phyloP scores from a whole-genome alignment of 2,888 invertebrate species.

The Gryllus longicercus region DNA sequence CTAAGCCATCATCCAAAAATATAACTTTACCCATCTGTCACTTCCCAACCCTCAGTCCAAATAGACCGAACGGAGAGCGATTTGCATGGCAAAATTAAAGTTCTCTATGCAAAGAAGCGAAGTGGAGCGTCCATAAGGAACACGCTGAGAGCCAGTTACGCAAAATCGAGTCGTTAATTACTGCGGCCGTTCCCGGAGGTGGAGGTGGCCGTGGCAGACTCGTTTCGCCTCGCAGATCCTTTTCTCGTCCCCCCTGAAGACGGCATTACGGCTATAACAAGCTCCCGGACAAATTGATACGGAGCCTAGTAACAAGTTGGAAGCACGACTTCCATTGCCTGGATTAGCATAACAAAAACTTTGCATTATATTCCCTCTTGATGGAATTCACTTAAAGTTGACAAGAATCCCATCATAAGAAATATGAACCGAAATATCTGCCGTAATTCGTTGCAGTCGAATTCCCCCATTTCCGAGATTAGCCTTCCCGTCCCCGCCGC shows the following conservation, averaged over 20 bases:
- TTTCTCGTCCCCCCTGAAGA: background rate
- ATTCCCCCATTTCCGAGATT: background rate
- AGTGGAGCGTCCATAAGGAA: background rate
- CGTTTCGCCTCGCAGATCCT: background rate
- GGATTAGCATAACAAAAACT: slow-evolving; percentile 17
- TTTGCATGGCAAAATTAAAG: too few relatives aligned
- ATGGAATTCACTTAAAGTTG: slow-evolving; percentile 1
- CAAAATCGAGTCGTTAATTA: slow-evolving; percentile 8
- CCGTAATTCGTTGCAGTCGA: too few relatives aligned
- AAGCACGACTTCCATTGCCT: slow-evolving; percentile 17
- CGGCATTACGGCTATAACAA: background rate
- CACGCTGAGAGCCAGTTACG: background rate
- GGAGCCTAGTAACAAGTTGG: slow-evolving; percentile 5
- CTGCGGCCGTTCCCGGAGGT: background rate
- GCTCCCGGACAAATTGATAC: slow-evolving; percentile 17
- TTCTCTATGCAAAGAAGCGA: background rate
- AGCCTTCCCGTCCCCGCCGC: background rate
- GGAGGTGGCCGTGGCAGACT: too few relatives aligned
- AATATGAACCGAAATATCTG: slow-evolving; percentile 3
- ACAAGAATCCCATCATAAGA: slow-evolving; percentile 10
- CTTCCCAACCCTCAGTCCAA: too few relatives aligned
- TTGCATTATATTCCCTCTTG: background rate
- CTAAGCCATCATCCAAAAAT: too few relatives aligned
- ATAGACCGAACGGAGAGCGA: too few relatives aligned
- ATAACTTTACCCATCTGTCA: too few relatives aligned